Evolutionary conservation across 2,888 invertebrate species (phyloP).

Genomic region (Drosophila incognita): DNA sequence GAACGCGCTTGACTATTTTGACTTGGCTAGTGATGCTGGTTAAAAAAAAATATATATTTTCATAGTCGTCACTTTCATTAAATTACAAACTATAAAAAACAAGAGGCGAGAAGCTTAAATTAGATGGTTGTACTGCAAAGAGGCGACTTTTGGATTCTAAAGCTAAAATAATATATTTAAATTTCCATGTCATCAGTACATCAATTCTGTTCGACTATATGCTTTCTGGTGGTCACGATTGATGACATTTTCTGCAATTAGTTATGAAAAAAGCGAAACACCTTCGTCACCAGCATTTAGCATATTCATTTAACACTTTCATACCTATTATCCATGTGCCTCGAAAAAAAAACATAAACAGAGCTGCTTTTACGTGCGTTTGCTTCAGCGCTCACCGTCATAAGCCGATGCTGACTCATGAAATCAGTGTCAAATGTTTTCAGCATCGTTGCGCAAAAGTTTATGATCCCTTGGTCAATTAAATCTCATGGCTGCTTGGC

Average conservation of each 20-base stretch:
- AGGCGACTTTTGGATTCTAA: not conserved
- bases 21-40: not conserved
- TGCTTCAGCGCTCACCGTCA: slow-evolving; percentile 7
- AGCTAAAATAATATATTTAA: not conserved
- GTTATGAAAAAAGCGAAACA: not conserved
- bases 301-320: slow-evolving; percentile 40
- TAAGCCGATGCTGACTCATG: slow-evolving; percentile 79
- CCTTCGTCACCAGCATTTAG: slow-evolving; percentile 23
- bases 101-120: not conserved
- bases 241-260: slow-evolving; percentile 22
- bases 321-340: slow-evolving; percentile 16
- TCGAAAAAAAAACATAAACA: slow-evolving; percentile 8
- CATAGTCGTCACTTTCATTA: not conserved
- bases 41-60: not conserved
- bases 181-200: not conserved
- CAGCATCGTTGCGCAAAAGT: slow-evolving; percentile 82
- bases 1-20: not conserved
- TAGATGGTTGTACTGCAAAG: not conserved
- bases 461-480: slow-evolving; percentile 85
- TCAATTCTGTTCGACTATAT: not conserved
- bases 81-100: not conserved
- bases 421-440: slow-evolving; percentile 84
- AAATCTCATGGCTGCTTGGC: slow-evolving; percentile 76
- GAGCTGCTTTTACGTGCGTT: slow-evolving; percentile 1
- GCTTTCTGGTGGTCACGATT: not conserved